Evolutionary conservation across 2,797 vertebrate genomes (phyloP), one percentile per base, ranked within the genome.

Genomic region (Tapera naevia): DNA sequence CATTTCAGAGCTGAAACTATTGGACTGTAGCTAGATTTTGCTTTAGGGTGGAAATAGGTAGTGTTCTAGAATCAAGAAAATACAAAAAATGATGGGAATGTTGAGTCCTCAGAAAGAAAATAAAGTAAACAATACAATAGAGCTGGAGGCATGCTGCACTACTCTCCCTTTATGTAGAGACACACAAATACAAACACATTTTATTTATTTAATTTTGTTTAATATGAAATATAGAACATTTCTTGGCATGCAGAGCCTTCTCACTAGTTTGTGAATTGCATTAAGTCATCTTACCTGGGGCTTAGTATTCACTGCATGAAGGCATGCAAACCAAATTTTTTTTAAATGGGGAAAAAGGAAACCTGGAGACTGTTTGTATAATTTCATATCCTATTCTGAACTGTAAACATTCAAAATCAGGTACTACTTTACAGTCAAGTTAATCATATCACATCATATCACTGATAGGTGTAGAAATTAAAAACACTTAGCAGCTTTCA

Each of bases 21-120:
- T 95, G 93, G 94, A 91, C 91, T 94, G 81, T 86, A 96, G 90
- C 86, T 96, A 91, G 91, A 94, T 96, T 93, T 97, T 93, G 85
- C 86, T 96, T 86, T 71, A 94, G 84, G 86, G 88, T 91, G 91
- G 78, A 95, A 95, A 89, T 84, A 97, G 88, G 86, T 91, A 90
- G 82, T 60, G 80, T 92, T 96, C 94, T 93, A 95, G 93, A 93
- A 88, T 91, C 51, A 94, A 93, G 78, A 87, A 94, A 96, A 80
- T 89, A 88, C 25, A 86, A 87, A 92, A 86, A 94, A 81, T 45
- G 16, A 87, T 54, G 65, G 43, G 50, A 28, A 83, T 78, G 56
- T 83, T 84, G 87, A 92, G 35, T 79, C 45, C 22, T 80, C 78
- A 78, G 80, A 96, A 95, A 90, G 56, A 32, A 95, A 95, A 88